phyloP scores from a whole-genome alignment of 2,888 invertebrate genomes.

The Dimorphilus gyrociliatus region DNA sequence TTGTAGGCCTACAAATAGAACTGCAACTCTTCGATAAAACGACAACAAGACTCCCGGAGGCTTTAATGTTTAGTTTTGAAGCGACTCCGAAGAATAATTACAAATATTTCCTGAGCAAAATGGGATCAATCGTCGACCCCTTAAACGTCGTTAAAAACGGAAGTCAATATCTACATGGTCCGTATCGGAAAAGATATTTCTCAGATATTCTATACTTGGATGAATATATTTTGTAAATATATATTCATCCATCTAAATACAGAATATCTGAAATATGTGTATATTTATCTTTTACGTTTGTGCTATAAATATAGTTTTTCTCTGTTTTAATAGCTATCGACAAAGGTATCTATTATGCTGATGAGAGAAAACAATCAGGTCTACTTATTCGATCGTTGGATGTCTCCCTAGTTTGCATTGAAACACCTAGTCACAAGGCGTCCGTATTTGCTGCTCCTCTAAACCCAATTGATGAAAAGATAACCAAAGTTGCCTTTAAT shows the following conservation, averaged over 20 bases:
- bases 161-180: constrained; percentile 28
- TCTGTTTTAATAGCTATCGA: constrained; percentile 15
- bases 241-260: background rate
- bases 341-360: constrained; percentile 15
- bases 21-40: constrained; percentile 22
- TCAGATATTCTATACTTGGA: too few relatives aligned
- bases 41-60: constrained; percentile 24
- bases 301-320: background rate
- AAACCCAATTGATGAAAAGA: constrained; percentile 14
- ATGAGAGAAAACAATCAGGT: background rate
- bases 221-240: background rate
- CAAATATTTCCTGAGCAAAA: constrained; percentile 17
- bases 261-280: background rate
- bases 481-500: constrained; percentile 22
- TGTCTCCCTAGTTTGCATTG: constrained; percentile 18
- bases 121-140: constrained; percentile 19
- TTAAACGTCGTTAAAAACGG: constrained; percentile 21
- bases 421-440: constrained; percentile 11
- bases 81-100: constrained; percentile 9
- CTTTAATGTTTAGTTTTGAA: constrained; percentile 18
- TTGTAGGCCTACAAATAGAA: constrained; percentile 17
- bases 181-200: too few relatives aligned
- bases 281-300: too few relatives aligned
- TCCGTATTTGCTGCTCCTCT: constrained; percentile 24
- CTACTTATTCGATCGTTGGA: constrained; percentile 11